Conservation (phyloP, 2,888 invertebrate genomes). For the Agrotis exclamationis region DNA sequence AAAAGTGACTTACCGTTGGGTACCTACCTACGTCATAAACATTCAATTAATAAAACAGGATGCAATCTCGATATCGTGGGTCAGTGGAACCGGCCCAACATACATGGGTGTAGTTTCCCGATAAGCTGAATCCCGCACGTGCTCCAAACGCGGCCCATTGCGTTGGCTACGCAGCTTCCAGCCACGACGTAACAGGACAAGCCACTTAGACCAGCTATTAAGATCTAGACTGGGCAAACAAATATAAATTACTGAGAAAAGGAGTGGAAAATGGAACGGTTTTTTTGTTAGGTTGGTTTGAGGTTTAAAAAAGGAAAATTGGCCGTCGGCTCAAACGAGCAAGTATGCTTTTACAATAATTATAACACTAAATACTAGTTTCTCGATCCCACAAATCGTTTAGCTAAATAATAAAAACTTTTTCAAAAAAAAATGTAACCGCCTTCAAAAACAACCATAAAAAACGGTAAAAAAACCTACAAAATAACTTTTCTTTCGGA, state of each 20-base stretch:
- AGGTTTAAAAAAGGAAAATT: not conserved
- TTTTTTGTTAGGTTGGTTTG: not conserved
- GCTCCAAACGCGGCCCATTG: constrained; percentile 36
- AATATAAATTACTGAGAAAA: constrained; percentile 38
- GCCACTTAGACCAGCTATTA: constrained; percentile 42
- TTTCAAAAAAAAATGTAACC: too few species aligned
- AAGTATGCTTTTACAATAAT: too few species aligned
- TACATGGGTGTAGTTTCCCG: constrained; percentile 31
- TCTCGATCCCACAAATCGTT: too few species aligned
- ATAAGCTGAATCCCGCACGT: constrained; percentile 58
- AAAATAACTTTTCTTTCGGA: too few species aligned
- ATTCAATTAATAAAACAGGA: too few species aligned
- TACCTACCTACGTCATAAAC: too few species aligned
- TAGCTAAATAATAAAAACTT: too few species aligned
- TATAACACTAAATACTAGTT: too few species aligned
- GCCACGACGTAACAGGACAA: constrained; percentile 13
- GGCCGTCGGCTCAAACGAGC: not conserved
- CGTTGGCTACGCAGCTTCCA: constrained; percentile 57
- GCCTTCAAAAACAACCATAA: too few species aligned
- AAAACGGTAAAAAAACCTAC: too few species aligned
- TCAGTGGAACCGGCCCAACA: constrained; percentile 39
- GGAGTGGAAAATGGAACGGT: not conserved
- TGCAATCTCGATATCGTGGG: too few species aligned
- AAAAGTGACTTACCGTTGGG: too few species aligned
- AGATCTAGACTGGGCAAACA: constrained; percentile 47